A percentile compares a stretch with the other conserved stretches of the same genome.
These are phyloP conservation scores for Oscheius sp. DNA, from an alignment of 2,888 invertebrate genomes.

Conservation along the genomic window DNA sequence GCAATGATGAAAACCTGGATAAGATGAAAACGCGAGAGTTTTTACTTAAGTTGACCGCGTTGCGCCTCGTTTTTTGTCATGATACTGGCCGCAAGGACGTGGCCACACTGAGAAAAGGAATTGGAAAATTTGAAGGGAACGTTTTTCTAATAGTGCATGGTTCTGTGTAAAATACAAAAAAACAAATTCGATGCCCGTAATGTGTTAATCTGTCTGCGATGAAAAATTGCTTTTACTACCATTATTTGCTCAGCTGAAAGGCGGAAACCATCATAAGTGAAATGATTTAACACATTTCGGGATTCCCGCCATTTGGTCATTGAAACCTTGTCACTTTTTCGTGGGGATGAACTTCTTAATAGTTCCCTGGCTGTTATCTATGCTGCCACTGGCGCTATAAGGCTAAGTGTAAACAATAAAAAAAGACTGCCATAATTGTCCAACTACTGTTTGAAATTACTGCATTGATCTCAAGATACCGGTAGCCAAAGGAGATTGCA, in stretches of 20 bases:
- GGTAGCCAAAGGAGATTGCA: too few species aligned
- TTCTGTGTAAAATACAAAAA: too few species aligned
- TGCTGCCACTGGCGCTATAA: constrained; percentile 4
- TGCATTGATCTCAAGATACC: too few species aligned
- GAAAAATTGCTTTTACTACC: constrained; percentile 6
- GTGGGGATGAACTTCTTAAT: constrained; percentile 11
- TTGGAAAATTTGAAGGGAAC: not conserved
- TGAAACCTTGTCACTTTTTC: not conserved
- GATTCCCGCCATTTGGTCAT: too few species aligned
- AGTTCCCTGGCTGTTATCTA: not conserved
- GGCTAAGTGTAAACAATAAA: constrained; percentile 11
- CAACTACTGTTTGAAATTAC: too few species aligned
- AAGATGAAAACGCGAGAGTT: constrained; percentile 12
- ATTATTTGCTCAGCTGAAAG: constrained; percentile 6
- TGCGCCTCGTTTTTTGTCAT: constrained; percentile 22
- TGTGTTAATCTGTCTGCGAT: constrained; percentile 10
- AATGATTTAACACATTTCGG: too few species aligned
- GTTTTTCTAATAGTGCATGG: not conserved
- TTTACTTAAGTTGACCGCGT: constrained; percentile 23
- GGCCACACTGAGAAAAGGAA: not conserved
- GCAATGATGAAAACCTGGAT: constrained; percentile 23
- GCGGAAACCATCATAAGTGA: constrained; percentile 15
- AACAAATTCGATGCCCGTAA: constrained; percentile 1
- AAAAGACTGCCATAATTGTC: constrained; percentile 15
- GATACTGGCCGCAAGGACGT: constrained; percentile 17